phyloP scores from a whole-genome alignment of 1,140 invertebrate genomes.

The Oncopodura yosiiana region DNA sequence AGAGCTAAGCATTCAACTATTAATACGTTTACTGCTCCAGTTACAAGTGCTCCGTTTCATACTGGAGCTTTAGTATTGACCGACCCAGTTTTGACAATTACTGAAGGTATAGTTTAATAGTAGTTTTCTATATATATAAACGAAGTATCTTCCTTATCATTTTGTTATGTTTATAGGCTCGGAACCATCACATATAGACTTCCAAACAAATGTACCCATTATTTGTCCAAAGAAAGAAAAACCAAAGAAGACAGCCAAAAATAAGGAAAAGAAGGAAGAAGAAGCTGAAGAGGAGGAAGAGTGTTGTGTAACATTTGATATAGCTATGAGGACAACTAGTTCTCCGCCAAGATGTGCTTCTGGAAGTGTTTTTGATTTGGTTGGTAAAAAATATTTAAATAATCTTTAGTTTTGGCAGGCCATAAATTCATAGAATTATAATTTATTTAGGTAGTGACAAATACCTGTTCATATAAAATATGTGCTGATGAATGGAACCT shows the following conservation, averaged over 20 bases:
- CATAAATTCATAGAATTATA: not conserved
- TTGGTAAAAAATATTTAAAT: slow-evolving; percentile 1
- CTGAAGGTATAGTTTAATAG: slow-evolving; percentile 27
- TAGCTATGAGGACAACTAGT: slow-evolving; percentile 16
- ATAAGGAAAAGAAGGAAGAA: slow-evolving; percentile 23
- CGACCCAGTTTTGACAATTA: slow-evolving; percentile 6
- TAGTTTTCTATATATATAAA: not conserved
- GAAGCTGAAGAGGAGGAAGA: slow-evolving; percentile 32
- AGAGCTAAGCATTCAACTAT: slow-evolving; percentile 33
- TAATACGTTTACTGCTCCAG: slow-evolving; percentile 34
- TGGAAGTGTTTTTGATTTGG: slow-evolving; percentile 31
- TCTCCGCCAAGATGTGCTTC: slow-evolving; percentile 28
- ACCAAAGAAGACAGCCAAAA: slow-evolving; percentile 16
- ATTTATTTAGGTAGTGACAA: slow-evolving; percentile 29
- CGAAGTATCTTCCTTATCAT: not conserved
- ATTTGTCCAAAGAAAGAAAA: slow-evolving; percentile 27
- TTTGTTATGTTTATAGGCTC: slow-evolving; percentile 15
- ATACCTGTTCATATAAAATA: slow-evolving; percentile 30
- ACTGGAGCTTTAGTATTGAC: slow-evolving; percentile 29
- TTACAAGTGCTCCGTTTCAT: slow-evolving; percentile 33
- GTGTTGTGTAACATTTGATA: slow-evolving; percentile 30
- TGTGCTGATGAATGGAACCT: slow-evolving; percentile 36
- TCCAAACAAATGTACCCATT: slow-evolving; percentile 29
- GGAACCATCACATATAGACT: slow-evolving; percentile 29
- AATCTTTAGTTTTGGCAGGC: not conserved